Conservation (phyloP, 2,113 vertebrate species). For the Bubo blakistoni region DNA sequence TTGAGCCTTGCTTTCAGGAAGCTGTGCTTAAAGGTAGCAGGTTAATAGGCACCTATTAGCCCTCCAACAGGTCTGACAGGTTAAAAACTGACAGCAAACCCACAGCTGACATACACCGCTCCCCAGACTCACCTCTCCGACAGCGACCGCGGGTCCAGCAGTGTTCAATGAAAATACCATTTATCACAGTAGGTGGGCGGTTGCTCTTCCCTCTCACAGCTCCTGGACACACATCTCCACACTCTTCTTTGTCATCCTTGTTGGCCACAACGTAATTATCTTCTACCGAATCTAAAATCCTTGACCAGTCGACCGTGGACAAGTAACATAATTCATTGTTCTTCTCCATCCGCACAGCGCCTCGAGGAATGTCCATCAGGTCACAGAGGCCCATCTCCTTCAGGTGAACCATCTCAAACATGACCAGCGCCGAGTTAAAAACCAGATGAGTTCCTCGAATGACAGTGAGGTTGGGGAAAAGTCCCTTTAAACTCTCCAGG, state of each 20-base stretch:
- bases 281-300: slow-evolving; percentile 89
- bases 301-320: slow-evolving; percentile 95
- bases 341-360: slow-evolving; percentile 92
- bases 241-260: slow-evolving; percentile 93
- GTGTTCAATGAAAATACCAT: slow-evolving; percentile 86
- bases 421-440: slow-evolving; percentile 93
- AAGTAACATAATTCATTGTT: slow-evolving; percentile 94
- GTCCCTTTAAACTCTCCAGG: slow-evolving; percentile 83
- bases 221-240: slow-evolving; percentile 91
- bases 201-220: slow-evolving; percentile 81
- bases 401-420: slow-evolving; percentile 96
- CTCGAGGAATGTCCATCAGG: slow-evolving; percentile 93
- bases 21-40: neutral
- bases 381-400: slow-evolving; percentile 90
- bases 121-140: slow-evolving; percentile 83
- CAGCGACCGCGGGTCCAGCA: slow-evolving; percentile 94
- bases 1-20: neutral
- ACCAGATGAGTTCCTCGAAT: slow-evolving; percentile 94
- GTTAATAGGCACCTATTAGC: neutral
- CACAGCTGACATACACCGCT: rapidly evolving
- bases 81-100: neutral
- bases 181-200: slow-evolving; percentile 87
- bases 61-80: neutral
- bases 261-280: slow-evolving; percentile 92
- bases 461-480: slow-evolving; percentile 94